Evolutionary conservation across 35 echinoderm and acorn worm genomes (phyloP), one percentile per base, ranked within the genome.

Genomic region (Ophiothrix spiculata): DNA sequence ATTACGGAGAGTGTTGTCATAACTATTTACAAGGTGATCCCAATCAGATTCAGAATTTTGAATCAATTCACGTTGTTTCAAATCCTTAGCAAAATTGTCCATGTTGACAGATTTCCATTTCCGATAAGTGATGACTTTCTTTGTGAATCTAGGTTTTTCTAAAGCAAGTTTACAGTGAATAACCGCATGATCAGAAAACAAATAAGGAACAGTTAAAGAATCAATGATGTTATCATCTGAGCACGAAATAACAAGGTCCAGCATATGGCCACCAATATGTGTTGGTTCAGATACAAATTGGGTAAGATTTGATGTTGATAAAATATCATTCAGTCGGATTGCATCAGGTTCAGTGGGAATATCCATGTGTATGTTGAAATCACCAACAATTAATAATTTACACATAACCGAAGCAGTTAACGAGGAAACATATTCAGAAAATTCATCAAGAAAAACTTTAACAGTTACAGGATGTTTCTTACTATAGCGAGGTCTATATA

Each of bases 231-330:
- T 82, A 31, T 82, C 80, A 56, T 54, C 80, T 23, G 39, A 32
- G 32, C 80, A 31, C 16, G 80, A 82, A 31, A 82, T 49, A 34
- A 82, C 80, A 56, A 49, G 34, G 80, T 82, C 80, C 46, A 82
- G 35, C 10, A 56, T 82, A 45, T 56, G 80, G 1, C 80, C 80
- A 60, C 40, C 56, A 34, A 45, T 82, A 31, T 82, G 42, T 23
- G 80, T 82, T 32, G 80, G 46, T 34, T 39, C 80, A 56, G 32
- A 54, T 25, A 82, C 80, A 82, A 49, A 49, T 82, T 82, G 80
- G 56, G 46, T 40, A 56, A 82, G 40, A 45, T 82, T 36, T 15
- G 39, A 49, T 1, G 80, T 49, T 45, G 21, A 49, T 34, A 82
- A 33, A 6, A 82, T 82, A 34, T 82, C 80, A 1, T 40, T 49